phyloP scores from a whole-genome alignment of 2,888 invertebrate species.

The Platycheirus albimanus region DNA sequence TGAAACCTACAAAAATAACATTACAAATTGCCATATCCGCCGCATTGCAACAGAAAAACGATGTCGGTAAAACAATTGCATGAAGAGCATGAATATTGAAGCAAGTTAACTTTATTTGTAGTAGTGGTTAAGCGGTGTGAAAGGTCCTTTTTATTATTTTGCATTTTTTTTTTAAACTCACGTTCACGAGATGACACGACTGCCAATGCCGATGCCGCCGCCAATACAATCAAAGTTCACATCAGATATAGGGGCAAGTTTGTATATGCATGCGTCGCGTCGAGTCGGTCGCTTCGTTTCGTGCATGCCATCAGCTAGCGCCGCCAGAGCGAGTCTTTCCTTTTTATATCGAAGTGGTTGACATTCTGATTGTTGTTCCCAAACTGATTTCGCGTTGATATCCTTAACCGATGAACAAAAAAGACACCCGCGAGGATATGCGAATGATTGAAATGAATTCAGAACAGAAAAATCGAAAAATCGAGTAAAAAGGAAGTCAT shows the following conservation, averaged over 20 bases:
- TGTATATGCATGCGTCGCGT: not conserved
- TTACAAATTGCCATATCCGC: conserved; percentile 72
- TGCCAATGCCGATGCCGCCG: conserved; percentile 27
- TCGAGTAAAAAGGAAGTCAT: conserved; percentile 33
- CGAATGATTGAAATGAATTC: conserved; percentile 61
- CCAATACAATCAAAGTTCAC: conserved; percentile 24
- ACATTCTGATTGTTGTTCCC: conserved; percentile 69
- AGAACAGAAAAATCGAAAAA: conserved; percentile 2
- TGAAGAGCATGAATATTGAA: conserved; percentile 66
- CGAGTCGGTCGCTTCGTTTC: no score
- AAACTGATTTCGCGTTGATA: conserved; percentile 73
- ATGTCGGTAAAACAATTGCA: conserved; percentile 59
- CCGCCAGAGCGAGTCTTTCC: conserved; percentile 22
- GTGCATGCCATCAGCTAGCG: no score
- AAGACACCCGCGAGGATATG: conserved; percentile 52
- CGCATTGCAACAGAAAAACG: conserved; percentile 71
- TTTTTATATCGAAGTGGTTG: conserved; percentile 54
- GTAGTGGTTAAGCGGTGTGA: conserved; percentile 72
- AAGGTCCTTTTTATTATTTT: conserved; percentile 30
- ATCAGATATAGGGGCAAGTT: not conserved
- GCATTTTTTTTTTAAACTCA: conserved; percentile 7
- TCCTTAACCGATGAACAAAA: conserved; percentile 70
- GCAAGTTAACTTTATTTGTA: conserved; percentile 74
- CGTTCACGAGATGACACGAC: conserved; percentile 42
- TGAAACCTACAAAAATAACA: conserved; percentile 42